These are phyloP conservation scores for Nebria ingens DNA, from an alignment of 1,140 invertebrate genomes.

Conservation along the genomic window DNA sequence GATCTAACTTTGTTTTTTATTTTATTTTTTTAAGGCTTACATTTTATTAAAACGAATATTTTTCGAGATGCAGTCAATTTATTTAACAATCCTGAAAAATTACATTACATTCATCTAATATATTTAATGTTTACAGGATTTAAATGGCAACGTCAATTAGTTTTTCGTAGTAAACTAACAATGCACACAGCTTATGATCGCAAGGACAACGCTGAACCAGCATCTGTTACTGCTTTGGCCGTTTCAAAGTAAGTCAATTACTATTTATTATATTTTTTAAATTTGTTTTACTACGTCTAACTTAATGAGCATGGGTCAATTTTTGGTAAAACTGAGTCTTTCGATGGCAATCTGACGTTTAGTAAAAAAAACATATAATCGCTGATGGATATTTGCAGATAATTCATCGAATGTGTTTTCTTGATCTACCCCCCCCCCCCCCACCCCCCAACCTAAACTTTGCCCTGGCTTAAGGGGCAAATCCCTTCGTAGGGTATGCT, in stretches of 20 bases:
- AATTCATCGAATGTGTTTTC: too few relatives aligned
- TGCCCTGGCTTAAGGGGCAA: too few relatives aligned
- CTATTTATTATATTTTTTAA: background rate
- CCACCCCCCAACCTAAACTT: too few relatives aligned
- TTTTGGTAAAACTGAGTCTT: too few relatives aligned
- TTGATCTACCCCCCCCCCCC: too few relatives aligned
- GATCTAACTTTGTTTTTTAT: background rate
- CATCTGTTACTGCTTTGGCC: slow-evolving; percentile 87
- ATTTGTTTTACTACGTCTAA: too few relatives aligned
- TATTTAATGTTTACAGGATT: slow-evolving; percentile 47
- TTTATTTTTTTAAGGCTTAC: background rate
- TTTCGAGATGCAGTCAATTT: background rate
- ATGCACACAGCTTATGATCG: slow-evolving; percentile 98
- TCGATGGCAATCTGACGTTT: too few relatives aligned
- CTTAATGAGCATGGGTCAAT: too few relatives aligned
- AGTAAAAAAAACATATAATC: too few relatives aligned
- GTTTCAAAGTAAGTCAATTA: slow-evolving; percentile 52
- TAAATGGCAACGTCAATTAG: slow-evolving; percentile 84
- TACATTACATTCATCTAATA: too few relatives aligned
- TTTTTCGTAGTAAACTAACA: slow-evolving; percentile 92
- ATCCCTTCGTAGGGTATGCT: too few relatives aligned
- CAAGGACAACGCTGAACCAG: slow-evolving; percentile 93
- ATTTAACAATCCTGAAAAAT: slow-evolving; percentile 6
- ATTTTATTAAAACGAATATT: background rate
- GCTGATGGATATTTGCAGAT: too few relatives aligned